Evolutionary conservation across 2,113 vertebrate genomes (phyloP), one percentile per base, ranked within the genome.

Genomic region (Arvicanthis niloticus): DNA sequence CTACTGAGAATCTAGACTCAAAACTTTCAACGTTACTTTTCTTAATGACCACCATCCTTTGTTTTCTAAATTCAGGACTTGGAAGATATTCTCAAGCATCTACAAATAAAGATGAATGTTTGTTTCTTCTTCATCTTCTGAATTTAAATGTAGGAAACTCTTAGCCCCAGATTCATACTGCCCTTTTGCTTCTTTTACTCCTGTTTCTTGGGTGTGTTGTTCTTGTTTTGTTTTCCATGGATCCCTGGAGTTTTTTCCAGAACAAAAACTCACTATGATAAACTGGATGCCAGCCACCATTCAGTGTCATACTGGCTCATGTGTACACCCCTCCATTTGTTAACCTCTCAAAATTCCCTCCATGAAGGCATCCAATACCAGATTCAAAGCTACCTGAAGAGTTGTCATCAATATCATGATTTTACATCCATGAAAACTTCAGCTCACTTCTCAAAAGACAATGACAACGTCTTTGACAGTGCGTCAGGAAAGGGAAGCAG

Each of bases 141-240:
- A 98, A 95, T 99, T 99, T 97, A 99, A 96, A 95, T 98, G 99
- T 0, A 98, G 99, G 98, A 99, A 99, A 98, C 99, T 98, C 95
- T 99, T 98, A 94, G 98, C 98, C 93, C 98, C 98, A 98, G 99
- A 99, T 45, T 34, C 5, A 67, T 21, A 98, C 98, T 95, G 67
- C 97, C 98, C 98, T 98, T 56, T 97, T 98, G 62, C 97, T 98
- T 53, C 98, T 56, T 97, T 98, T 95, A 96, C 98, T 62, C 37
- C 65, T 4, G 45, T 96, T 91, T 98, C 97, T 98, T 48, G 72
- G 94, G 89, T 91, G 94, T 60, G 68, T 31, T 98, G 91, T 88
- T 98, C 89, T 98, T 72, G 68, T 72, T 72, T 98, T 72, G n/a
- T 98, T 37, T 26, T 13, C 56, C 21, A 88, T 92, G 97, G 6